Percentiles rank a stretch among this genome's conserved stretches.
Evolutionary conservation across 2,797 vertebrate genomes (phyloP).

Genomic region (Chiloscyllium punctatum): DNA sequence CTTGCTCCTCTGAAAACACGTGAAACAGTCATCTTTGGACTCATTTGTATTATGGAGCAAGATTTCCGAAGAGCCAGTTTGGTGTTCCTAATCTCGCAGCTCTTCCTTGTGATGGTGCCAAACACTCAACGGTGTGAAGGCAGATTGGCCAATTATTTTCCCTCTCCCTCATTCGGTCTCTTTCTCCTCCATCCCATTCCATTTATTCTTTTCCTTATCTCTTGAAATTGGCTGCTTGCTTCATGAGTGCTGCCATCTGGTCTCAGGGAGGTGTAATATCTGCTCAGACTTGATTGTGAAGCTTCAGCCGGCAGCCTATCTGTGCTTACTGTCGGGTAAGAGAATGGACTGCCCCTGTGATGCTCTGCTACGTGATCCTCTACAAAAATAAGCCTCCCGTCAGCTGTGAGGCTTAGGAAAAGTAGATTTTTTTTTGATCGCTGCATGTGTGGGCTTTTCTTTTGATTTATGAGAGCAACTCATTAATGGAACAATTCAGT

Average conservation of each 20-base stretch:
- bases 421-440: neutral
- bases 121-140: neutral
- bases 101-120: neutral
- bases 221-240: neutral
- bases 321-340: neutral
- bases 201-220: neutral
- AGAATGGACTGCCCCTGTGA: neutral
- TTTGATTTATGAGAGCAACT: neutral
- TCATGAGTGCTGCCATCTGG: neutral
- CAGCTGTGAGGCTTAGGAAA: neutral
- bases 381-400: neutral
- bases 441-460: neutral
- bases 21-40: neutral
- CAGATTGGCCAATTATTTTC: neutral
- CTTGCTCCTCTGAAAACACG: neutral
- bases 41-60: neutral
- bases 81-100: neutral
- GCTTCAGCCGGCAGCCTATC: constrained; percentile 2
- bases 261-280: neutral
- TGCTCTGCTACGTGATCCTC: neutral
- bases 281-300: constrained; percentile 30
- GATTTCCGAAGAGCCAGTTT: neutral
- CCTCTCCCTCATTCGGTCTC: neutral
- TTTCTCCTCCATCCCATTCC: neutral
- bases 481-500: neutral